Evolutionary conservation across 2,888 invertebrate genomes (phyloP).

Genomic region (Kryphioiulus occultus): DNA sequence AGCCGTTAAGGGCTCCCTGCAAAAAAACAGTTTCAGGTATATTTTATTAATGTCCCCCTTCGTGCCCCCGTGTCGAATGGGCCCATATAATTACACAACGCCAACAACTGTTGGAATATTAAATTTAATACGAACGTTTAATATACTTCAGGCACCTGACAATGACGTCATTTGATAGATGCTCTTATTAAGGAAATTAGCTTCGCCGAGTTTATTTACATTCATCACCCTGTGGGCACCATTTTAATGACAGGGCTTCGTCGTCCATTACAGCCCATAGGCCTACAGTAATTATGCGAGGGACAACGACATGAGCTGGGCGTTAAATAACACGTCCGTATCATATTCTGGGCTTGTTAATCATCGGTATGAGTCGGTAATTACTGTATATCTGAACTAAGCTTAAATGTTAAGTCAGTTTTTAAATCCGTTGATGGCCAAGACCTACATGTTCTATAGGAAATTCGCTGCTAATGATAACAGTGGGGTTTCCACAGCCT

Average conservation of each 20-base stretch:
- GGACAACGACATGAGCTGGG: background rate
- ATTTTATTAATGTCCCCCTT: background rate
- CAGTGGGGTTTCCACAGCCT: too few species aligned
- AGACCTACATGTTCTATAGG: too few species aligned
- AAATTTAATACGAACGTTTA: background rate
- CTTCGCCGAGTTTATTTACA: background rate
- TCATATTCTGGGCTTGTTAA: background rate
- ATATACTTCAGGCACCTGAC: background rate
- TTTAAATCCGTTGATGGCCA: too few species aligned
- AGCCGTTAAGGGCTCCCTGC: background rate
- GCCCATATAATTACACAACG: background rate
- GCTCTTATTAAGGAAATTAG: slow-evolving; percentile 15
- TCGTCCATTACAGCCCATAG: background rate
- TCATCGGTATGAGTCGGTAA: background rate
- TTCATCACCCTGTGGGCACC: background rate
- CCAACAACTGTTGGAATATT: background rate
- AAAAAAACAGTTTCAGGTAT: background rate
- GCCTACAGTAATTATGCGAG: background rate
- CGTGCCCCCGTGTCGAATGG: background rate
- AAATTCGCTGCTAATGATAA: too few species aligned
- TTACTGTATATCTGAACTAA: too few species aligned
- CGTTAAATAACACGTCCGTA: background rate
- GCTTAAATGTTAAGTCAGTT: too few species aligned
- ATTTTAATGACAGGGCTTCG: background rate
- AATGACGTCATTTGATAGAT: background rate